phyloP scores from a whole-genome alignment of 2,797 vertebrate species.

The Erpetoichthys calabaricus region DNA sequence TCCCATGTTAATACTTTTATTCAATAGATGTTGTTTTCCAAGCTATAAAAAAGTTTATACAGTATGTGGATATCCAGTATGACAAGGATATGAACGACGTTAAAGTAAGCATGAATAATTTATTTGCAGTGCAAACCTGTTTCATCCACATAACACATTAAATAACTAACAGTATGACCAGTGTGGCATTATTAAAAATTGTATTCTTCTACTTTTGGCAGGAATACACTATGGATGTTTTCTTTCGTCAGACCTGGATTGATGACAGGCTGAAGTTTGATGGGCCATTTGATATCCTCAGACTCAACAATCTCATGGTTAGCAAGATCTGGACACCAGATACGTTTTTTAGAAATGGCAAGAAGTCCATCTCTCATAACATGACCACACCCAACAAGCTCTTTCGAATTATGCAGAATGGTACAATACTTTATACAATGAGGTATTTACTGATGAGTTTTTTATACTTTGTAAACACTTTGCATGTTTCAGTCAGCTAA shows the following conservation, averaged over 20 bases:
- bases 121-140: too few relatives aligned
- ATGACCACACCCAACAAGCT: conserved; percentile 77
- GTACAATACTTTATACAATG: conserved; percentile 73
- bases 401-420: conserved; percentile 74
- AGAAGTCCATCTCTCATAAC: conserved; percentile 71
- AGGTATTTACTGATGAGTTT: conserved; percentile 33
- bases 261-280: conserved; percentile 60
- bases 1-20: too few relatives aligned
- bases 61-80: too few relatives aligned
- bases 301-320: conserved; percentile 72
- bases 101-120: too few relatives aligned
- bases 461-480: not conserved
- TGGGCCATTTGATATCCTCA: conserved; percentile 63
- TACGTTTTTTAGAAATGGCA: conserved; percentile 70
- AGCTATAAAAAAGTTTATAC: too few relatives aligned
- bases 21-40: too few relatives aligned
- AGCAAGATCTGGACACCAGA: conserved; percentile 72
- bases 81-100: too few relatives aligned
- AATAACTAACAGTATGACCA: too few relatives aligned
- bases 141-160: too few relatives aligned
- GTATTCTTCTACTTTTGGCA: too few relatives aligned
- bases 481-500: not conserved
- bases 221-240: conserved; percentile 73
- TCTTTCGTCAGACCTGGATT: conserved; percentile 67
- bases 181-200: too few relatives aligned